Evolutionary conservation across 2,797 vertebrate species (phyloP).

Genomic region (Periophthalmus magnuspinnatus): DNA sequence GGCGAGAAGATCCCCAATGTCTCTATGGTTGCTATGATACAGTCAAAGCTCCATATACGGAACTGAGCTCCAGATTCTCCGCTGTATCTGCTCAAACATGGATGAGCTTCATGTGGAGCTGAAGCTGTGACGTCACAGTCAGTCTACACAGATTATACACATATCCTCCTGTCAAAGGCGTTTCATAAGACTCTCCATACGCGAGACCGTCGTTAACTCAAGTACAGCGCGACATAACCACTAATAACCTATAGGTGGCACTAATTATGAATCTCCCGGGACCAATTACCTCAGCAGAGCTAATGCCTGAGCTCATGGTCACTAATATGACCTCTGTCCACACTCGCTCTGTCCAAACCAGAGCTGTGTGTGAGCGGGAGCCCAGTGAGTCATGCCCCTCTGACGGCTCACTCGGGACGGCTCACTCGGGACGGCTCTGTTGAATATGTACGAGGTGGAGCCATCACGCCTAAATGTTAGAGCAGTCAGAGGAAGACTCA

Average conservation of each 20-base stretch:
- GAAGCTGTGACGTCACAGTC: no score
- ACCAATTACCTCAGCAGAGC: constrained; percentile 15
- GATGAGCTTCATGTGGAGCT: no score
- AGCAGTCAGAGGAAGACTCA: constrained; percentile 11
- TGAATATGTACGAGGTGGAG: constrained; percentile 19
- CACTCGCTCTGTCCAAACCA: background rate
- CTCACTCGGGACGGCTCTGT: constrained; percentile 15
- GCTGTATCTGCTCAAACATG: no score
- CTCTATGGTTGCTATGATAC: no score
- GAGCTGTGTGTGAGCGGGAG: constrained; percentile 28
- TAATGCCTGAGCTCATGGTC: constrained; percentile 16
- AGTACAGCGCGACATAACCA: background rate
- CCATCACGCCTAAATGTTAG: constrained; percentile 20
- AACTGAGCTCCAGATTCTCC: no score
- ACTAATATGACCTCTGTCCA: background rate
- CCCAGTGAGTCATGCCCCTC: constrained; percentile 31
- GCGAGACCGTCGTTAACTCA: background rate
- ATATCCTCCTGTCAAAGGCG: background rate
- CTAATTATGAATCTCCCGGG: constrained; percentile 11
- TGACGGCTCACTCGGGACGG: no score
- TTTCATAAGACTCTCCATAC: background rate
- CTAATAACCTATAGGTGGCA: constrained; percentile 4
- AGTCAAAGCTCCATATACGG: no score
- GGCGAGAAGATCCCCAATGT: no score
- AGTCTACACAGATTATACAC: background rate